phyloP scores from a whole-genome alignment of 2,113 vertebrate species.

The Calyptomena viridis region DNA sequence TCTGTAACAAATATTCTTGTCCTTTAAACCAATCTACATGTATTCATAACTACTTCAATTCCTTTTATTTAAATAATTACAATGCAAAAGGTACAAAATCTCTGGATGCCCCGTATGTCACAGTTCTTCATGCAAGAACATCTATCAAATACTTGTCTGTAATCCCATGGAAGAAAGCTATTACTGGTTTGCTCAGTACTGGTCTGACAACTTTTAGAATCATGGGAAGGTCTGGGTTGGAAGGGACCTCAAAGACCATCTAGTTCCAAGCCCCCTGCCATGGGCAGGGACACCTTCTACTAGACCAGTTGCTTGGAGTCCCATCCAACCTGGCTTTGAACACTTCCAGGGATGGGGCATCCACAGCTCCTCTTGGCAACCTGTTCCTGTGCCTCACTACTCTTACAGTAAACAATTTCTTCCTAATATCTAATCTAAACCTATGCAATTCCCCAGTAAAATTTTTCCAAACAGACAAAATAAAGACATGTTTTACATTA shows the following conservation, averaged over 20 bases:
- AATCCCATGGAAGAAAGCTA: background rate
- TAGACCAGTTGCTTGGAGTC: background rate
- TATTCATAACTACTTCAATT: background rate
- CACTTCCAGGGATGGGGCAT: background rate
- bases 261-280: background rate
- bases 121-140: background rate
- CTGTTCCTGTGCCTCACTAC: background rate
- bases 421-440: background rate
- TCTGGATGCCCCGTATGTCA: background rate
- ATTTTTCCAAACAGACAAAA: background rate
- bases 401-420: background rate
- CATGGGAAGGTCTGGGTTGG: background rate
- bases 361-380: background rate
- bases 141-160: background rate
- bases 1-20: background rate
- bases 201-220: background rate
- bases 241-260: background rate
- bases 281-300: background rate
- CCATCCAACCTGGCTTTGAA: too few relatives aligned
- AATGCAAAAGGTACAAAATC: background rate
- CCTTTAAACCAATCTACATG: background rate
- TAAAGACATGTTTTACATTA: constrained; percentile 35
- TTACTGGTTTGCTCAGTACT: background rate
- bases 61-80: background rate
- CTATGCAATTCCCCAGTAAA: background rate